Evolutionary conservation across 2,797 vertebrate genomes (phyloP).

Genomic region (Xenopus petersii): DNA sequence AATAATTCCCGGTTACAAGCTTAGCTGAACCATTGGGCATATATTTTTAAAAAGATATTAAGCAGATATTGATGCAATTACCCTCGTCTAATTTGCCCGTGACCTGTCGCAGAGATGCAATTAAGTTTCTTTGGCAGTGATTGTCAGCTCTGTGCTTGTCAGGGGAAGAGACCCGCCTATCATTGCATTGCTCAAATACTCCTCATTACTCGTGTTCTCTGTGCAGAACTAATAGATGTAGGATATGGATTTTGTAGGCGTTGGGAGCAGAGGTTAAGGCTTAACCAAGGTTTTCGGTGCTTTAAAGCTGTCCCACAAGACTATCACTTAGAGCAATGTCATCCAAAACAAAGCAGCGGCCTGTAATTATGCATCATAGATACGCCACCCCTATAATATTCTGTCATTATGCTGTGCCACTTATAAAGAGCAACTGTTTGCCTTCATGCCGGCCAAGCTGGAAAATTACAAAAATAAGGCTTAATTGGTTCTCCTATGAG

Average conservation of each 20-base stretch:
- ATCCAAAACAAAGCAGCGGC: neutral
- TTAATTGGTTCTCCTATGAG: too few relatives aligned
- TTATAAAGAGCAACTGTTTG: too few relatives aligned
- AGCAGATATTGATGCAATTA: slow-evolving; percentile 42
- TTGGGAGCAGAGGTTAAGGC: neutral
- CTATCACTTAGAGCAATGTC: neutral
- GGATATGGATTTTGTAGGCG: neutral
- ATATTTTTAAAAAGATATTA: slow-evolving; percentile 17
- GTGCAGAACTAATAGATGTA: slow-evolving; percentile 1
- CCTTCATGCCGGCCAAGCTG: too few relatives aligned
- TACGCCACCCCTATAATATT: neutral
- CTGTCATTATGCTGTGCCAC: neutral
- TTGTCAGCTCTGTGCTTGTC: slow-evolving; percentile 12
- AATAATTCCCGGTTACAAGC: slow-evolving; percentile 5
- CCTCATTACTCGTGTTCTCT: neutral
- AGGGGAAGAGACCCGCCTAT: neutral
- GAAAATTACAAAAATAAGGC: too few relatives aligned
- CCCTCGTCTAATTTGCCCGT: slow-evolving; percentile 17
- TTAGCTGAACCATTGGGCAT: neutral
- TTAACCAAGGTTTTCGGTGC: neutral
- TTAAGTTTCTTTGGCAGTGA: slow-evolving; percentile 24
- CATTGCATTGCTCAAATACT: neutral
- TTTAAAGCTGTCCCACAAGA: neutral
- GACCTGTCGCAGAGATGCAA: slow-evolving; percentile 28
- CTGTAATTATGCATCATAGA: too few relatives aligned